Evolutionary conservation across 1,140 invertebrate species (phyloP).

Genomic region (Ruditapes philippinarum): DNA sequence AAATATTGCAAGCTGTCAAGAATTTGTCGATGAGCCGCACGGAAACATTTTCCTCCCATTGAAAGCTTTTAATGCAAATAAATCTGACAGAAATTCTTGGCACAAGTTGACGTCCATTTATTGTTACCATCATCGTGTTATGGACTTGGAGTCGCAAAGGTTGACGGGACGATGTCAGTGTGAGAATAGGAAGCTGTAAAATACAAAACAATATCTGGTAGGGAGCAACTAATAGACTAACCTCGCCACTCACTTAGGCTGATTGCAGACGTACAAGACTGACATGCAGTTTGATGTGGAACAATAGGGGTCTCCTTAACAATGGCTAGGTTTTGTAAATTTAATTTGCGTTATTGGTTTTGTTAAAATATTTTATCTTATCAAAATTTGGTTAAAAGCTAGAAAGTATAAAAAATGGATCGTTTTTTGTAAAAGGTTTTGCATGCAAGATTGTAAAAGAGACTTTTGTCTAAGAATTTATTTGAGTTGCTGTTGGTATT

Average conservation of each 20-base stretch:
- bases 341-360: neutral
- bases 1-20: constrained; percentile 55
- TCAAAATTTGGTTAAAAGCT: neutral
- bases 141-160: constrained; percentile 47
- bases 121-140: constrained; percentile 47
- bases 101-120: constrained; percentile 24
- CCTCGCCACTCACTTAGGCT: constrained; percentile 29
- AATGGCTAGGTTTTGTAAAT: neutral
- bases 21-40: neutral
- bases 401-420: too few relatives aligned
- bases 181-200: constrained; percentile 23
- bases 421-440: too few relatives aligned
- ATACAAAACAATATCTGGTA: constrained; percentile 55
- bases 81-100: constrained; percentile 43
- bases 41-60: constrained; percentile 22
- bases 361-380: neutral
- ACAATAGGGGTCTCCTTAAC: neutral
- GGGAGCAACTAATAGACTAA: constrained; percentile 63
- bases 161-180: constrained; percentile 40
- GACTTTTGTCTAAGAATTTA: too few relatives aligned
- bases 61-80: constrained; percentile 62
- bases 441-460: too few relatives aligned
- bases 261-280: neutral
- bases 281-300: neutral
- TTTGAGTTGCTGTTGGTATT: too few relatives aligned